These are phyloP conservation scores for Oxycera nigricornis DNA, from an alignment of 2,888 invertebrate genomes.

Conservation along the genomic window DNA sequence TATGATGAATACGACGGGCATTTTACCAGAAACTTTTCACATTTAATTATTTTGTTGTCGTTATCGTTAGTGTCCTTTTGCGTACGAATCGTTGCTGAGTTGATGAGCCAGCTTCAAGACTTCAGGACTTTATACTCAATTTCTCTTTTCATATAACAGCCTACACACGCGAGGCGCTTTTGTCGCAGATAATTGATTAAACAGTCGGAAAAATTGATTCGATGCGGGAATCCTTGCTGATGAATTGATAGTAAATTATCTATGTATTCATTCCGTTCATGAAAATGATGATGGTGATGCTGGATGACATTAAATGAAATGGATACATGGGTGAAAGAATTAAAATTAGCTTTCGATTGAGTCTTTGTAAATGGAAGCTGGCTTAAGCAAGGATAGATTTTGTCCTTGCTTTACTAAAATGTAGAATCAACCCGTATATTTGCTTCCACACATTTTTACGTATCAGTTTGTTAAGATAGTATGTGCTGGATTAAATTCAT, in stretches of 20 bases:
- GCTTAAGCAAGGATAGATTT: neutral
- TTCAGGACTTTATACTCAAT: too few relatives aligned
- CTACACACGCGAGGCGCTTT: too few relatives aligned
- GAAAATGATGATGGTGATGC: neutral
- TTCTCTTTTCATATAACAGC: too few relatives aligned
- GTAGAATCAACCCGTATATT: neutral
- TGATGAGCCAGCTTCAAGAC: too few relatives aligned
- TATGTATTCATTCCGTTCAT: neutral
- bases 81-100: constrained; percentile 26
- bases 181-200: constrained; percentile 42
- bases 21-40: constrained; percentile 42
- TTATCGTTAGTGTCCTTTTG: neutral
- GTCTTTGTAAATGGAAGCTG: constrained; percentile 14
- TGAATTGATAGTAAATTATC: neutral
- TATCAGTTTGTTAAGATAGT: neutral
- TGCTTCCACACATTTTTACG: neutral
- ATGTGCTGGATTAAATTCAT: constrained; percentile 43
- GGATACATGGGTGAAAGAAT: neutral
- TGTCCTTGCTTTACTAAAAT: neutral
- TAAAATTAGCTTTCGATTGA: constrained; percentile 41
- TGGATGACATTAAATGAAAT: neutral
- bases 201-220: constrained; percentile 43
- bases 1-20: neutral
- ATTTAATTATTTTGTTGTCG: constrained; percentile 45
- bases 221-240: neutral